Conservation (phyloP, 2,113 vertebrate species). For the Prionailurus bengalensis region DNA sequence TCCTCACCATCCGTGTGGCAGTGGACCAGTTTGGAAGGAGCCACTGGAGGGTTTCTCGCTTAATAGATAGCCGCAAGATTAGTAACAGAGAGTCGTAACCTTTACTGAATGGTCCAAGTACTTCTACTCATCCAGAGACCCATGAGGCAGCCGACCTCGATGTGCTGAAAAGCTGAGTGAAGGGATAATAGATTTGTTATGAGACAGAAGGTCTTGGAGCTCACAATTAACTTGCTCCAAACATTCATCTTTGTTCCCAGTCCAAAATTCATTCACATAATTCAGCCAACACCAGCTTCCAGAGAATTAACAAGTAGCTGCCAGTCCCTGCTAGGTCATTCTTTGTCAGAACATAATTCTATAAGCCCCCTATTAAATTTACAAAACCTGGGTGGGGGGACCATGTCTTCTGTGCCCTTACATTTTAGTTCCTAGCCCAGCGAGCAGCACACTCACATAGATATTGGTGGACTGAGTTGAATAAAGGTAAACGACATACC, state of each 20-base stretch:
- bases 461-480: neutral
- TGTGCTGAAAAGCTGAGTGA: constrained; percentile 36
- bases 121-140: constrained; percentile 5
- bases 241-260: neutral
- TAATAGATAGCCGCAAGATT: neutral
- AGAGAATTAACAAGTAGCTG: neutral
- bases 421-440: neutral
- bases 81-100: neutral
- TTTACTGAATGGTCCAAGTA: neutral
- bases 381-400: neutral
- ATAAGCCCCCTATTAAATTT: neutral
- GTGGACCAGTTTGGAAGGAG: neutral
- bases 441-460: neutral
- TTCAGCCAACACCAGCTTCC: neutral
- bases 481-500: neutral
- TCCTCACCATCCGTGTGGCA: neutral
- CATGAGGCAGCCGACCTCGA: neutral
- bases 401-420: neutral
- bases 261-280: constrained; percentile 24
- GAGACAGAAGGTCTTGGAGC: constrained; percentile 3
- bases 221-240: constrained; percentile 48
- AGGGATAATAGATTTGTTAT: constrained; percentile 38
- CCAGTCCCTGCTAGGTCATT: neutral
- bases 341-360: neutral
- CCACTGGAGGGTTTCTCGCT: constrained; percentile 22